These are phyloP conservation scores for Dromas ardeola DNA, from an alignment of 2,113 vertebrate species.

Conservation along the genomic window DNA sequence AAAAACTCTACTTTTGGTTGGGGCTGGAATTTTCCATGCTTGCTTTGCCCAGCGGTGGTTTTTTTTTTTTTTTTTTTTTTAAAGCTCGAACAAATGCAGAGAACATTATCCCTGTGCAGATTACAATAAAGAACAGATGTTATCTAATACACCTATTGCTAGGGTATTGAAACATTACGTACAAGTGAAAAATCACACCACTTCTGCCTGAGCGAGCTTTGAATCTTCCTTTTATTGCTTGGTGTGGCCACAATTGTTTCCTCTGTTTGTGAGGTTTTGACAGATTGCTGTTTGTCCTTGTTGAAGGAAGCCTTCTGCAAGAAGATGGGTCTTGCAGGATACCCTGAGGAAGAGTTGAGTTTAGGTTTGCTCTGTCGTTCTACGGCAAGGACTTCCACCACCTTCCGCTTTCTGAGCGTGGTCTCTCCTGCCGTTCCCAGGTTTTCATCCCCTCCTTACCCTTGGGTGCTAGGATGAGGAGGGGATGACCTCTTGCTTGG, in stretches of 20 bases:
- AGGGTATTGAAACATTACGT: neutral
- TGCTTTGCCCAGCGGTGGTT: neutral
- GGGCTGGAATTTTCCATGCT: conserved; percentile 29
- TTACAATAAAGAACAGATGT: neutral
- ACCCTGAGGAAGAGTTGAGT: neutral
- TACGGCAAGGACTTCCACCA: accelerated
- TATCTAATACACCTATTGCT: neutral
- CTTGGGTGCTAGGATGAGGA: neutral
- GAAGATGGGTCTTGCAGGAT: neutral
- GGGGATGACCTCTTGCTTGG: neutral
- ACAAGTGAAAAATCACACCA: neutral
- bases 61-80: neutral
- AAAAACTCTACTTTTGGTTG: conserved; percentile 6
- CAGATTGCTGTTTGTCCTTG: neutral
- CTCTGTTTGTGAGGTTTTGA: neutral
- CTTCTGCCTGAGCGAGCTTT: neutral
- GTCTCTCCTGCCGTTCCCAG: neutral
- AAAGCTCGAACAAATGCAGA: accelerated
- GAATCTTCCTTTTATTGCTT: neutral
- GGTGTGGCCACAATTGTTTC: neutral
- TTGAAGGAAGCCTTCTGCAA: neutral
- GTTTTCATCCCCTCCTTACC: neutral
- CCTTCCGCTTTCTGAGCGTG: accelerated
- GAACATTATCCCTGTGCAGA: neutral
- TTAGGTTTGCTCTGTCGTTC: no score